Conservation (phyloP, 2,113 vertebrate species). For the Numenius arquata region DNA sequence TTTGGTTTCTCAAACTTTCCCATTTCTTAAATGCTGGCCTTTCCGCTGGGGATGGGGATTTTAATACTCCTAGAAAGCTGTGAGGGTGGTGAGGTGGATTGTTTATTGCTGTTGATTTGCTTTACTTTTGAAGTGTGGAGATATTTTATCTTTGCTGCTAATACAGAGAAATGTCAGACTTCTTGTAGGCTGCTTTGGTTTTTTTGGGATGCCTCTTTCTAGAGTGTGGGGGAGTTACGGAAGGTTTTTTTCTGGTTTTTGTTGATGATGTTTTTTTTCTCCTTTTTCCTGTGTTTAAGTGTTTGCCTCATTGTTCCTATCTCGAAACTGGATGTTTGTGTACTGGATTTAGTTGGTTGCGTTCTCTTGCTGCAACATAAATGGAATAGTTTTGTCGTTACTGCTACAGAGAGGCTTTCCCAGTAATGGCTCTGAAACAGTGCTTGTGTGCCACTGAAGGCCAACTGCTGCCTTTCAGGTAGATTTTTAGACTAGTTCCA, state of each 20-base stretch:
- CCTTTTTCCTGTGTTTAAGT: not conserved
- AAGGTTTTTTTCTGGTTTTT: not conserved
- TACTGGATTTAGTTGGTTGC: not conserved
- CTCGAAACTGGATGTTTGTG: not conserved
- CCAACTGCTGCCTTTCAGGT: not conserved
- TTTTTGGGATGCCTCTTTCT: accelerated
- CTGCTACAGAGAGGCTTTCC: not conserved
- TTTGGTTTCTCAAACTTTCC: not conserved
- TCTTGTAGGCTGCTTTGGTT: not conserved
- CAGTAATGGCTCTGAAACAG: not conserved
- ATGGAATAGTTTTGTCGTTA: not conserved
- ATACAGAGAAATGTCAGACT: not conserved
- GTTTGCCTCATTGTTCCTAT: not conserved
- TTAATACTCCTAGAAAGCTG: not conserved
- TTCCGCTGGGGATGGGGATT: accelerated
- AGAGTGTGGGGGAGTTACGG: accelerated
- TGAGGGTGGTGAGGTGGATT: not conserved
- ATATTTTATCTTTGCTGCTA: not conserved
- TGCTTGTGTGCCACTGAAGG: not conserved
- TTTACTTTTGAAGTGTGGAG: not conserved
- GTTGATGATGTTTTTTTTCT: accelerated
- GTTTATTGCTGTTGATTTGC: not conserved
- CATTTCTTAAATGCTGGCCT: not conserved
- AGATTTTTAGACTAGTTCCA: not conserved
- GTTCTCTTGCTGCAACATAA: not conserved